Evolutionary conservation across 2,888 invertebrate genomes (phyloP), one percentile per base, ranked within the genome.

Genomic region (Aelia acuminata): DNA sequence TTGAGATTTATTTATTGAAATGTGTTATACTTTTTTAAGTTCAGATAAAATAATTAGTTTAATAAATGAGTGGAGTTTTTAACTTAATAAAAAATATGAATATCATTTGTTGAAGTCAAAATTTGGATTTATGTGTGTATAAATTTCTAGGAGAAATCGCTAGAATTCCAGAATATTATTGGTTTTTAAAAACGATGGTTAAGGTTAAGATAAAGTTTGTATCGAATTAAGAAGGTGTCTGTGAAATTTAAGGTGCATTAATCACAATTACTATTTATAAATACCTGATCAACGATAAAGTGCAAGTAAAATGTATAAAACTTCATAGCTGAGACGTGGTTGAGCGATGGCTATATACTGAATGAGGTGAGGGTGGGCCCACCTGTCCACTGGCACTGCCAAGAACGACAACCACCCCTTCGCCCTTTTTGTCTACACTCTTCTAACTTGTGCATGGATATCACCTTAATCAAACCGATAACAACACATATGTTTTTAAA

Each of bases 361-460:
- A 80, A 80, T 43, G 80, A 43, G 43, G 80, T 18, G 43, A 80
- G 80, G 80, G 39, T 43, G 80, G 80, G 80, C 80, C 80, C 80
- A 80, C 80, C 80, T 80, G 80, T 80, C 80, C 80, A 80, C 80
- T 80, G 80, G 80, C 43, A 80, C 80, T 80, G 80, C 80, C 80
- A 80, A 80, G 80, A 80, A 80, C 80, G 80, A 43, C 80, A 43
- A 22, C 80, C 80, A 80, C 80, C 80, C 80, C 80, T 43, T 80
- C 43, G 80, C 80, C 80, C 80, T 80, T 80, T 80, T 80, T 80
- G 80, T 80, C 80, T 80, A 63, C 63, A 63, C 63, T 63, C 31
- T 63, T 31, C 63, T 31, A 63, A 63, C 63, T 63, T 63, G 31
- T 18, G 15, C 63, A n/a, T 5, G 63, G 8, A 1, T 31, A 63